Percentiles rank a stretch among this genome's conserved stretches.
These are phyloP conservation scores for Thamnophis sirtalis DNA, from an alignment of 2,113 vertebrate genomes.

Conservation along the genomic window DNA sequence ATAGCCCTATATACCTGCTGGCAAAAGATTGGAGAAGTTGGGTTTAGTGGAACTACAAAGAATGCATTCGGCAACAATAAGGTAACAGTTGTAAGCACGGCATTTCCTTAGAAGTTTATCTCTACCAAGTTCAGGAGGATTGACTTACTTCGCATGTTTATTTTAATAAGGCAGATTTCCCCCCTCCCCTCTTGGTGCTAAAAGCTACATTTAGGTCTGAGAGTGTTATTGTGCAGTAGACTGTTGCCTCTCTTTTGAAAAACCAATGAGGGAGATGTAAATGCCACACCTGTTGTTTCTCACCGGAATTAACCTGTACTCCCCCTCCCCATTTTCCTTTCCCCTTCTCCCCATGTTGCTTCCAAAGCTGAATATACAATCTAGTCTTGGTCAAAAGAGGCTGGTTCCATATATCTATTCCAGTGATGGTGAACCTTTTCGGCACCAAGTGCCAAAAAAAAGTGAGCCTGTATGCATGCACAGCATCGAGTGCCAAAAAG, in stretches of 20 bases:
- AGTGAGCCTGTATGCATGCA: no score
- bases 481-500: no score
- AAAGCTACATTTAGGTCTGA: background rate
- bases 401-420: background rate
- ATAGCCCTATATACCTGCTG: background rate
- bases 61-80: background rate
- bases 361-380: background rate
- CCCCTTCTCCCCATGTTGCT: background rate
- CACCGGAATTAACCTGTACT: background rate
- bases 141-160: background rate
- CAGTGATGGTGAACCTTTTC: no score
- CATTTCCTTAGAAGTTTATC: background rate
- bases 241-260: background rate
- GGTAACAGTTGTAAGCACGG: background rate
- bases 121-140: background rate
- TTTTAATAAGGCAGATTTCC: background rate
- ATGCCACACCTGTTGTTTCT: background rate
- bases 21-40: background rate
- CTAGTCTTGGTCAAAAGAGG: background rate
- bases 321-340: background rate
- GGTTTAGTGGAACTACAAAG: background rate
- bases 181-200: background rate
- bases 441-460: no score
- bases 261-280: background rate
- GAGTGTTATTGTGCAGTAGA: background rate